These are phyloP conservation scores for Sarotherodon lohbergeri DNA, from an alignment of 2,113 vertebrate species.

Conservation along the genomic window DNA sequence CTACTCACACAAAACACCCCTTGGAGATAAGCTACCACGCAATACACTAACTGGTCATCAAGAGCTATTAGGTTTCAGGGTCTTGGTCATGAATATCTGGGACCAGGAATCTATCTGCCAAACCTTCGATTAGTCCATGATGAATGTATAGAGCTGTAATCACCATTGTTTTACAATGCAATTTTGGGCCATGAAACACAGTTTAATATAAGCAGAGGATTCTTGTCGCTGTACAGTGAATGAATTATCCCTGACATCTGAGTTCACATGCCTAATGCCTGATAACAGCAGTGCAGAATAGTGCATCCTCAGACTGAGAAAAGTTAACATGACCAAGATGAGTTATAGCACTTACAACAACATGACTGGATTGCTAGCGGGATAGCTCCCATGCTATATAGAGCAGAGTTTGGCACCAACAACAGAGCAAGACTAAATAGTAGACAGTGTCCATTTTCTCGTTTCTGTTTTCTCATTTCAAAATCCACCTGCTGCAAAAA, in stretches of 20 bases:
- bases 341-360: background rate
- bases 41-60: background rate
- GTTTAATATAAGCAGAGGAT: background rate
- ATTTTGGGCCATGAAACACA: background rate
- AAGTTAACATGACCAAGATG: background rate
- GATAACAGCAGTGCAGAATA: background rate
- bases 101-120: background rate
- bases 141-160: background rate
- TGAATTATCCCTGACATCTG: background rate
- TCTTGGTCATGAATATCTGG: background rate
- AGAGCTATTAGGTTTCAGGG: background rate
- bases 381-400: background rate
- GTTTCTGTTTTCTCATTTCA: background rate
- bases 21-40: background rate
- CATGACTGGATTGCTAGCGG: background rate
- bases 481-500: background rate
- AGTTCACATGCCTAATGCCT: background rate
- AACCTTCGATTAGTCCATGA: background rate
- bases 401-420: background rate
- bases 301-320: background rate
- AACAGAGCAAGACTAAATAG: background rate
- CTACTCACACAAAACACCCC: background rate
- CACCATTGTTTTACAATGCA: background rate
- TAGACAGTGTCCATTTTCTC: too few relatives aligned
- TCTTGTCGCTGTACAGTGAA: background rate